Conservation (phyloP, 2,797 vertebrate genomes). For the Chanos chanos region DNA sequence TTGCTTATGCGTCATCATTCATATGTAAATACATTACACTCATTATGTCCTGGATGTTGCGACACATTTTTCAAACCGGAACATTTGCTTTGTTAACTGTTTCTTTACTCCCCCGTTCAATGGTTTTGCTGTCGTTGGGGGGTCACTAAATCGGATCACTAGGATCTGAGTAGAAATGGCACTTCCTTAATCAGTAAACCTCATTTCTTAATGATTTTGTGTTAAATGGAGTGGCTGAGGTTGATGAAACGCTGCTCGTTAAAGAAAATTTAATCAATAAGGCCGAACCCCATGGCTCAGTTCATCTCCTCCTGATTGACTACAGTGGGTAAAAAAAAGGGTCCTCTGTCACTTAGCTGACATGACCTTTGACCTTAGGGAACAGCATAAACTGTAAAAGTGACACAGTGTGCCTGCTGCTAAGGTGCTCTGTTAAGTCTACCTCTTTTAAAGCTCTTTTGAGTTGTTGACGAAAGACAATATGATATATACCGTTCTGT, state of each 20-base stretch:
- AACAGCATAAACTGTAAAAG: too few species aligned
- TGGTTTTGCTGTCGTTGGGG: neutral
- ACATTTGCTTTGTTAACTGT: too few species aligned
- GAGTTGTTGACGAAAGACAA: too few species aligned
- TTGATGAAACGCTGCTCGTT: slow-evolving; percentile 37
- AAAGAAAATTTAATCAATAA: slow-evolving; percentile 56
- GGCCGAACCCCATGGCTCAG: neutral
- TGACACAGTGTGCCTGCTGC: too few species aligned
- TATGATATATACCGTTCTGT: too few species aligned
- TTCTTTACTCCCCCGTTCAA: too few species aligned
- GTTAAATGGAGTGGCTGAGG: slow-evolving; percentile 38
- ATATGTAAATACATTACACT: neutral
- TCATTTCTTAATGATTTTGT: slow-evolving; percentile 53
- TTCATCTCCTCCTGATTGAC: slow-evolving; percentile 37
- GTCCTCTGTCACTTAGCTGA: slow-evolving; percentile 43
- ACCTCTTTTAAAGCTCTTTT: too few species aligned
- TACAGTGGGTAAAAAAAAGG: slow-evolving; percentile 27
- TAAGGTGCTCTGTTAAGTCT: too few species aligned
- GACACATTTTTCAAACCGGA: too few species aligned
- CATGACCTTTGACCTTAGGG: slow-evolving; percentile 50
- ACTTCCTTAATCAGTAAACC: slow-evolving; percentile 36
- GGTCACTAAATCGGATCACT: neutral
- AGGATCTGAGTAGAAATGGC: neutral
- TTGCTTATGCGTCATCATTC: neutral
- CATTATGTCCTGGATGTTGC: too few species aligned